These are phyloP conservation scores for Rhizomys pruinosus DNA, from an alignment of 2,113 vertebrate genomes.

Conservation along the genomic window DNA sequence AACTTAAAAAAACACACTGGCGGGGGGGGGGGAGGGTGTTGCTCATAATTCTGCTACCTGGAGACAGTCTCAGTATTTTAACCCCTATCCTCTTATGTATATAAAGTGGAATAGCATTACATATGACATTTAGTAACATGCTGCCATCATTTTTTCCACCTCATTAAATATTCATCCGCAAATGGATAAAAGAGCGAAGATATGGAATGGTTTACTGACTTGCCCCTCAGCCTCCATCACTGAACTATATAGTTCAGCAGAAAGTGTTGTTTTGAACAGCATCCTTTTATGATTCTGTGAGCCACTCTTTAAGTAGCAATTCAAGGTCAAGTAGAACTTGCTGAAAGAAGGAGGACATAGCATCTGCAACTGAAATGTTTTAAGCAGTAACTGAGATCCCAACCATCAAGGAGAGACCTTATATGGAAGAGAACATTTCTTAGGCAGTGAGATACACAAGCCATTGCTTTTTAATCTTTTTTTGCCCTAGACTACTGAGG, in stretches of 20 bases:
- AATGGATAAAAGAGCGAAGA: neutral
- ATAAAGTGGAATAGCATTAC: neutral
- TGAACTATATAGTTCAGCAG: neutral
- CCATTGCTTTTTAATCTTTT: neutral
- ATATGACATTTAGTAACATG: neutral
- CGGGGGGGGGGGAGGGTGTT: neutral
- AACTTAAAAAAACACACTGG: neutral
- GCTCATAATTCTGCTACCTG: neutral
- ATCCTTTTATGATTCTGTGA: too few species aligned
- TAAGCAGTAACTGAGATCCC: neutral
- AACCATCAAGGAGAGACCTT: neutral
- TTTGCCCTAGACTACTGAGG: neutral
- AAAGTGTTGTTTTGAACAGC: neutral
- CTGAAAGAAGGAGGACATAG: neutral
- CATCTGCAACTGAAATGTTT: neutral
- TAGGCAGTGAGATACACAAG: neutral
- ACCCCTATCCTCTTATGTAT: neutral
- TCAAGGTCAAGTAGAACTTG: neutral
- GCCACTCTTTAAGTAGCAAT: neutral
- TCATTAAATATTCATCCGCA: neutral
- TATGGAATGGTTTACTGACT: too few species aligned
- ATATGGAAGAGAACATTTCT: neutral
- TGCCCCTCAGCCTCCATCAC: rapidly evolving
- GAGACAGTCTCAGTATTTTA: neutral
- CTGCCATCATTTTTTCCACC: neutral